Evolutionary conservation across 2,113 vertebrate genomes (phyloP).

Genomic region (Seriola rivoliana): DNA sequence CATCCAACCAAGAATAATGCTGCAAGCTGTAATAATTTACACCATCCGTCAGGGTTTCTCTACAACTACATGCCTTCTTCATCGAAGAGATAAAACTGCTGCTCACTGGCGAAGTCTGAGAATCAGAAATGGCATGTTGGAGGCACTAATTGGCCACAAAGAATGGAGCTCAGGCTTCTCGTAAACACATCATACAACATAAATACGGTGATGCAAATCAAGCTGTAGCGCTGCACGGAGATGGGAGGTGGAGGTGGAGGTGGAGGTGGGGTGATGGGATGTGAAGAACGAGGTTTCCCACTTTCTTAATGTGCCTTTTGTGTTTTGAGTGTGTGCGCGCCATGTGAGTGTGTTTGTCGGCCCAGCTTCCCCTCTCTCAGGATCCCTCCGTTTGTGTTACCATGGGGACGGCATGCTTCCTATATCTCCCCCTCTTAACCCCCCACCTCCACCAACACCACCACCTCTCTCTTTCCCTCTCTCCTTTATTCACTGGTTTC

Average conservation of each 20-base stretch:
- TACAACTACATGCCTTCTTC: slow-evolving; percentile 53
- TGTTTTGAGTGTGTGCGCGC: slow-evolving; percentile 48
- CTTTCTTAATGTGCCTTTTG: slow-evolving; percentile 79
- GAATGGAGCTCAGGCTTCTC: slow-evolving; percentile 25
- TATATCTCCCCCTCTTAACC: slow-evolving; percentile 50
- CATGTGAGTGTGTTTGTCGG: slow-evolving; percentile 40
- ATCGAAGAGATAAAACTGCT: slow-evolving; percentile 46
- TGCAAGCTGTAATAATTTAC: slow-evolving; percentile 72
- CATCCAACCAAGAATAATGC: slow-evolving; percentile 74
- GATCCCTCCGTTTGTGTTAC: slow-evolving; percentile 81
- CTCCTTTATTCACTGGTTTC: slow-evolving; percentile 67
- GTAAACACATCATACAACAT: slow-evolving; percentile 38
- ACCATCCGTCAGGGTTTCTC: slow-evolving; percentile 68
- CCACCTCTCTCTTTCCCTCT: slow-evolving; percentile 35
- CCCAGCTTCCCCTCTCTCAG: slow-evolving; percentile 70
- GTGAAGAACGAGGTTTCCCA: slow-evolving; percentile 59
- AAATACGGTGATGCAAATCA: slow-evolving; percentile 51
- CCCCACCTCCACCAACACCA: slow-evolving; percentile 3
- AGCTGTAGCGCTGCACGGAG: background rate
- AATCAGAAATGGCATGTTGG: slow-evolving; percentile 32
- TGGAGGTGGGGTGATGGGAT: slow-evolving; percentile 23
- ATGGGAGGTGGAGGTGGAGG: background rate
- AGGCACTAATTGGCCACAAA: slow-evolving; percentile 57
- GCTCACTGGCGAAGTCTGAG: slow-evolving; percentile 34
- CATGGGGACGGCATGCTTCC: slow-evolving; percentile 83